Conservation (phyloP, 2,113 vertebrate species). For the Prochilodus magdalenae region DNA sequence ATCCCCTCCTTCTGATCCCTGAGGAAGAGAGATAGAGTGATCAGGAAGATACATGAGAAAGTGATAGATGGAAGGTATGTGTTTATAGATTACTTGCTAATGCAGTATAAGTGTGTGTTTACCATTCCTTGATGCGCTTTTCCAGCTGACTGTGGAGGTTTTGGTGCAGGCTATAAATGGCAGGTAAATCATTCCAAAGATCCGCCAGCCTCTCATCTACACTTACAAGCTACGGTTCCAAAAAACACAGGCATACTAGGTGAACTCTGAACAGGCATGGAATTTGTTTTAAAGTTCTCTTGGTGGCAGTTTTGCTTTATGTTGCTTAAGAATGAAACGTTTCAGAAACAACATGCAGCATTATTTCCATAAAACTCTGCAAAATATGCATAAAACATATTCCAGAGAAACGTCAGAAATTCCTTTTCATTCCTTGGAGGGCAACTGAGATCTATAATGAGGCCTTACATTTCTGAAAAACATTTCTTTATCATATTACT, state of each 20-base stretch:
- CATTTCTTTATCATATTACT: too few relatives aligned
- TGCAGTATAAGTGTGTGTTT: not conserved
- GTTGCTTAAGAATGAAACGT: too few relatives aligned
- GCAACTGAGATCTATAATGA: too few relatives aligned
- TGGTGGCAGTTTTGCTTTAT: too few relatives aligned
- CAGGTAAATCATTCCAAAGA: slow-evolving; percentile 50
- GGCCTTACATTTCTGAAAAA: too few relatives aligned
- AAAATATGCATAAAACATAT: too few relatives aligned
- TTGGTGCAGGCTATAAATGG: slow-evolving; percentile 46
- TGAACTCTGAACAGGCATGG: not conserved
- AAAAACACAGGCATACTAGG: not conserved
- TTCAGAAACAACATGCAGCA: too few relatives aligned
- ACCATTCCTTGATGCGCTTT: slow-evolving; percentile 51
- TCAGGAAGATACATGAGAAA: not conserved
- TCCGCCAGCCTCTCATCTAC: slow-evolving; percentile 41
- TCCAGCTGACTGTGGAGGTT: slow-evolving; percentile 49
- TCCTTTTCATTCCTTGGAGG: too few relatives aligned
- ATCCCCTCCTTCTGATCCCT: slow-evolving; percentile 54
- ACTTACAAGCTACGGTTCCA: slow-evolving; percentile 34
- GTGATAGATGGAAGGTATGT: not conserved
- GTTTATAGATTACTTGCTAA: not conserved
- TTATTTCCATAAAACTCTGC: too few relatives aligned
- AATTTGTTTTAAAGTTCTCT: too few relatives aligned
- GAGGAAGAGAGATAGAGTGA: slow-evolving; percentile 10
- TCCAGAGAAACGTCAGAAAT: too few relatives aligned